A percentile compares a stretch with the other conserved stretches of the same genome.
Conservation (phyloP, 2,113 vertebrate genomes). For the Coregonus clupeaformis region DNA sequence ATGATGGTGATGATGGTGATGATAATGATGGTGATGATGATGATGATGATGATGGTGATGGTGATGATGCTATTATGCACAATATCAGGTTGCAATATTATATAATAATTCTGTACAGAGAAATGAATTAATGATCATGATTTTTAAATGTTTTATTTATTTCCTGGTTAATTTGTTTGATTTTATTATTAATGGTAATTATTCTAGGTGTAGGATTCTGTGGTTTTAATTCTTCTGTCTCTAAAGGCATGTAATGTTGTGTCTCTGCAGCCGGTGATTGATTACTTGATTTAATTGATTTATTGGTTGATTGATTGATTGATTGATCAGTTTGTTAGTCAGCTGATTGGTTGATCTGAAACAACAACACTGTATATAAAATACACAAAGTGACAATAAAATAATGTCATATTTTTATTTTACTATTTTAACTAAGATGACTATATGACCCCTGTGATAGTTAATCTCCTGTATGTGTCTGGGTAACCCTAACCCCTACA, state of each 20-base stretch:
- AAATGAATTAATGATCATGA: conserved; percentile 37
- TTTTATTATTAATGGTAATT: conserved; percentile 60
- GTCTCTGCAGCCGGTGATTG: conserved; percentile 33
- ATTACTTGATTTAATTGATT: too few species aligned
- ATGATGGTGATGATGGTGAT: conserved; percentile 40
- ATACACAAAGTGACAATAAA: conserved; percentile 38
- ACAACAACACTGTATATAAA: too few species aligned
- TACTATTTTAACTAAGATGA: conserved; percentile 51
- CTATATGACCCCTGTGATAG: conserved; percentile 41
- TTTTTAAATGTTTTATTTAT: conserved; percentile 41
- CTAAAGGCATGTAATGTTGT: conserved; percentile 74
- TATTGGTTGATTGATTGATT: conserved; percentile 36
- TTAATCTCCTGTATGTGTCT: conserved; percentile 58
- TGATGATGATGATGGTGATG: conserved; percentile 34
- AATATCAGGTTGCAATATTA: conserved; percentile 82
- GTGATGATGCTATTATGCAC: conserved; percentile 70
- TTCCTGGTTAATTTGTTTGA: conserved; percentile 61
- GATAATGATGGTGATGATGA: conserved; percentile 46
- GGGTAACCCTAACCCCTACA: neutral
- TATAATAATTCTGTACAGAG: conserved; percentile 71
- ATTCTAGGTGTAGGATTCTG: conserved; percentile 65
- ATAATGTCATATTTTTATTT: conserved; percentile 32
- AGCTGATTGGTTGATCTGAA: too few species aligned
- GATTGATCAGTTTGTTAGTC: neutral
- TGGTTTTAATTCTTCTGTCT: conserved; percentile 63